A percentile compares a stretch with the other conserved stretches of the same genome.
Conservation (phyloP, 2,888 invertebrate genomes). For the Xylocampa areola region DNA sequence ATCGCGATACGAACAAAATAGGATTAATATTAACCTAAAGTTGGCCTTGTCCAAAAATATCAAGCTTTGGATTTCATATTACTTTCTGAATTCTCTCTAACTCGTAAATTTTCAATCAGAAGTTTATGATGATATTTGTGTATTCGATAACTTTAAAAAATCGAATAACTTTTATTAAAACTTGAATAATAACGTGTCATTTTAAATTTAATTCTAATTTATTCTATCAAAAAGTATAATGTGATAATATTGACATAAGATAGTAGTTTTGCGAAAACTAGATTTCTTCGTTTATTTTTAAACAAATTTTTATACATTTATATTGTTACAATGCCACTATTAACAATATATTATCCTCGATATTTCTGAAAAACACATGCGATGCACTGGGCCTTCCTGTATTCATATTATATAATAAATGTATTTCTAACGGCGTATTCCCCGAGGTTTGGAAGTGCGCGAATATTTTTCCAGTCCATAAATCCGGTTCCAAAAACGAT, state of each 20-base stretch:
- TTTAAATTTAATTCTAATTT: no score
- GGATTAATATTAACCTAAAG: slow-evolving; percentile 19
- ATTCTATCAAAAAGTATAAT: no score
- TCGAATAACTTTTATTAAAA: slow-evolving; percentile 22
- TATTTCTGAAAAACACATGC: no score
- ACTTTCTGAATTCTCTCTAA: slow-evolving; percentile 56
- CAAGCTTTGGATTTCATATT: slow-evolving; percentile 58
- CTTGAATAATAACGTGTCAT: slow-evolving; percentile 5
- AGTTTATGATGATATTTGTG: slow-evolving; percentile 62
- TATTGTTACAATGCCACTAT: no score
- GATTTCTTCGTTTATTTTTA: no score
- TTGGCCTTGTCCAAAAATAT: slow-evolving; percentile 47
- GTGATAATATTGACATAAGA: no score
- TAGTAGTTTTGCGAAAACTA: no score
- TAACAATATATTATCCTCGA: no score
- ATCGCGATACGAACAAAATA: slow-evolving; percentile 21
- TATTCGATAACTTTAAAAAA: slow-evolving; percentile 39
- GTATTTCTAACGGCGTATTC: not conserved
- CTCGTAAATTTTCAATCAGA: slow-evolving; percentile 72
- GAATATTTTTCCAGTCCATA: not conserved
- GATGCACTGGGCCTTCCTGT: no score
- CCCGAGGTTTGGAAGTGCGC: not conserved
- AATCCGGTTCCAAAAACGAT: not conserved
- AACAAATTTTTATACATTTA: no score
- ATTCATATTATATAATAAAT: not conserved